Evolutionary conservation across 2,797 vertebrate species (phyloP).

Genomic region (Zalophus californianus): DNA sequence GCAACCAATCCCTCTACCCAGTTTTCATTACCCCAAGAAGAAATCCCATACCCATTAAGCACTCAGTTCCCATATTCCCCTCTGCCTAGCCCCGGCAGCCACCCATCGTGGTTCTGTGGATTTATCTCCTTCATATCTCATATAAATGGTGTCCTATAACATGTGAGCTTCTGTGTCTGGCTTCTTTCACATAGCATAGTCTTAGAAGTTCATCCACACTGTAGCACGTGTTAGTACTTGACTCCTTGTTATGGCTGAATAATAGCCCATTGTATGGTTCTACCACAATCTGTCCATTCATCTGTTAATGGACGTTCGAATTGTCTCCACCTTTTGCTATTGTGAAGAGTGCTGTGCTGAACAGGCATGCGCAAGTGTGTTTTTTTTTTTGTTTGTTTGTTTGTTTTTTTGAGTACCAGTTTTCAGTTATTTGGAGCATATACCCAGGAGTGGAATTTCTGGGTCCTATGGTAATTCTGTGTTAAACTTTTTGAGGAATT

Average conservation of each 20-base stretch:
- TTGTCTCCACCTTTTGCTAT: not conserved
- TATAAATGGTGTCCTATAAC: not conserved
- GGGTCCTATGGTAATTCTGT: not conserved
- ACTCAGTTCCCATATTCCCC: too few relatives aligned
- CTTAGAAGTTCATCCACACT: not conserved
- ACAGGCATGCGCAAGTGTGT: fast-evolving
- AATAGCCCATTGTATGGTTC: not conserved
- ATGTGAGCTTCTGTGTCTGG: not conserved
- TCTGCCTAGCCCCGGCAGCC: not conserved
- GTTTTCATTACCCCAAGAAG: not conserved
- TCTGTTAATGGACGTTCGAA: not conserved
- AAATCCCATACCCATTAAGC: not conserved
- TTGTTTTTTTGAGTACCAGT: not conserved
- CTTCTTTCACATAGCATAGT: not conserved
- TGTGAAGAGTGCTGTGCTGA: not conserved
- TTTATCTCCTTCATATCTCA: not conserved
- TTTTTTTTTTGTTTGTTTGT: not conserved
- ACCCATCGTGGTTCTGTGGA: not conserved
- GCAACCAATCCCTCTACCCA: not conserved
- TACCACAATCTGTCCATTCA: not conserved
- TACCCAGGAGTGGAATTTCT: not conserved
- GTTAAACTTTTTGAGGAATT: not conserved
- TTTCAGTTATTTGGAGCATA: not conserved
- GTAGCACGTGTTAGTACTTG: not conserved
- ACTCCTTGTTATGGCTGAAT: not conserved